Evolutionary conservation across 1,140 invertebrate genomes (phyloP).

Genomic region (Drosophila nebulosa): DNA sequence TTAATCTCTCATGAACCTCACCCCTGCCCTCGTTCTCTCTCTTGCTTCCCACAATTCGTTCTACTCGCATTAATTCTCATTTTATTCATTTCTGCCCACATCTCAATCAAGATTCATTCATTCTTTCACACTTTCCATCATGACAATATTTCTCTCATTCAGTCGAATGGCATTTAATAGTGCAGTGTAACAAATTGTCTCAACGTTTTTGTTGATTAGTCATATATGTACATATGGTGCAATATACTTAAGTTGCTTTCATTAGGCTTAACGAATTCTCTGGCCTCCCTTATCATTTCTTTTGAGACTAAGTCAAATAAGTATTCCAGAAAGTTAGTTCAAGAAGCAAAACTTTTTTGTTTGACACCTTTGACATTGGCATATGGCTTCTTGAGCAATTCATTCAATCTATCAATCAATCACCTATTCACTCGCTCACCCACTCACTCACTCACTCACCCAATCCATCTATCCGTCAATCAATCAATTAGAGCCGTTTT

Average conservation of each 20-base stretch:
- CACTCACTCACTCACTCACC: constrained; percentile 45
- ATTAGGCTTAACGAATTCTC: constrained; percentile 70
- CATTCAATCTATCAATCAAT: constrained; percentile 9
- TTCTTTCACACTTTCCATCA: constrained; percentile 2
- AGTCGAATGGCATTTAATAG: constrained; percentile 30
- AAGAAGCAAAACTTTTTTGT: constrained; percentile 20
- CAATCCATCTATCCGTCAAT: constrained; percentile 48
- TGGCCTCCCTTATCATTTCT: too few relatives aligned
- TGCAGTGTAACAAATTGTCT: constrained; percentile 64
- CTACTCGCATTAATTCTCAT: background rate
- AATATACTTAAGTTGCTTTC: constrained; percentile 60
- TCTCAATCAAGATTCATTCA: constrained; percentile 50
- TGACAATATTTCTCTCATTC: constrained; percentile 15
- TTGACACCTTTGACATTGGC: constrained; percentile 60
- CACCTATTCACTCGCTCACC: constrained; percentile 32
- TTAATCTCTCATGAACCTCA: background rate
- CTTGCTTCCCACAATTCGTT: background rate
- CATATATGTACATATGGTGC: constrained; percentile 29
- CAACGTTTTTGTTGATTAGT: constrained; percentile 68
- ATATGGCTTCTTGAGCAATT: constrained; percentile 42
- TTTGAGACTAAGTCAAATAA: constrained; percentile 47
- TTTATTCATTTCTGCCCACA: constrained; percentile 47
- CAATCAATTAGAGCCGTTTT: constrained; percentile 63
- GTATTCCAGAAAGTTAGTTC: constrained; percentile 31
- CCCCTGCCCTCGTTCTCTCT: background rate